Conservation (phyloP, 2,113 vertebrate species). For the Polypterus senegalus region DNA sequence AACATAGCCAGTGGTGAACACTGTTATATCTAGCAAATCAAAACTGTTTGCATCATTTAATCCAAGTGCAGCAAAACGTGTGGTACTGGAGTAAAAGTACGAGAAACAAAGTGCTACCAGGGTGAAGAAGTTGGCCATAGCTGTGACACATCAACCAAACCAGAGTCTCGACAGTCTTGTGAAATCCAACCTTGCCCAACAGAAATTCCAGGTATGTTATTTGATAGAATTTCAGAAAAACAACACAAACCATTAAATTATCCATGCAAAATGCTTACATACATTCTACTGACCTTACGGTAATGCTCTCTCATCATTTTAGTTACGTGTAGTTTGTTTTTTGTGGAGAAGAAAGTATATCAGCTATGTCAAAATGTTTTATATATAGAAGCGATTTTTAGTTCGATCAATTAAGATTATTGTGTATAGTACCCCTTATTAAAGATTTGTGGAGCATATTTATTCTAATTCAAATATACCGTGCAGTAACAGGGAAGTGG, state of each 20-base stretch:
- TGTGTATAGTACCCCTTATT: too few species aligned
- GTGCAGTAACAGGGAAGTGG: too few species aligned
- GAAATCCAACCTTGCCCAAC: slow-evolving; percentile 53
- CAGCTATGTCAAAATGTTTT: too few species aligned
- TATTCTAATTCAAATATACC: too few species aligned
- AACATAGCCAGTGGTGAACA: too few species aligned
- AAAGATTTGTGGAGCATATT: too few species aligned
- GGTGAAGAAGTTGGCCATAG: slow-evolving; percentile 58
- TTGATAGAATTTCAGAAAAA: neutral
- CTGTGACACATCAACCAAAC: slow-evolving; percentile 49
- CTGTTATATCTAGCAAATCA: too few species aligned
- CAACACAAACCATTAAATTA: neutral
- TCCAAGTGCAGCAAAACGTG: slow-evolving; percentile 73
- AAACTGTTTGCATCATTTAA: neutral
- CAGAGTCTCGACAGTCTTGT: slow-evolving; percentile 53
- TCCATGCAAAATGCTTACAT: too few species aligned
- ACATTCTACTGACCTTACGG: neutral
- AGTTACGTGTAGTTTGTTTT: too few species aligned
- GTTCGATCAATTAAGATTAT: too few species aligned
- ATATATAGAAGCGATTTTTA: too few species aligned
- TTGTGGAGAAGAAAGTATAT: too few species aligned
- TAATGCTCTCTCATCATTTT: neutral
- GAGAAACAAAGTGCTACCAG: slow-evolving; percentile 70
- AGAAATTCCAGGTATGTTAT: slow-evolving; percentile 42
- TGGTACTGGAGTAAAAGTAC: slow-evolving; percentile 52